Base-by-base conservation (phyloP, 2,888 invertebrate species). In the Drosophila nigricruria region DNA sequence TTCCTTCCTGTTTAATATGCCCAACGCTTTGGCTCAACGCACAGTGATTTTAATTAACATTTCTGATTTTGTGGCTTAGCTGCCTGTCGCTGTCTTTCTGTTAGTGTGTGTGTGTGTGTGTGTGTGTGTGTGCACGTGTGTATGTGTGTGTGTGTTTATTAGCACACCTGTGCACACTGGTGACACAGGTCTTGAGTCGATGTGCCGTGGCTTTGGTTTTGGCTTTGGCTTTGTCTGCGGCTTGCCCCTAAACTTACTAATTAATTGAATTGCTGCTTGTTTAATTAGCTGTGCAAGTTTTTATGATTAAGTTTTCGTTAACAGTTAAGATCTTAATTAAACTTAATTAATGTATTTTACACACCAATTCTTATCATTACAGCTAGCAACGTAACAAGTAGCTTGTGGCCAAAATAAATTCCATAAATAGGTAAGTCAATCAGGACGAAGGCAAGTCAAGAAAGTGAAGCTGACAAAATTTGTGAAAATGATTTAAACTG, bases 31-130 rank as follows among this genome's bases (percentile, higher is more conserved):
- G 54, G 78, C 82, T 81, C 77, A 77, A 62, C 82, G 72, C 77
- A 75, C 84, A 71, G 79, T 88, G 90, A 89, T 87, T 87, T 87
- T 87, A 87, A 87, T 87, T 87, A 87, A 87, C 86, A 87, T 87
- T 89, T 86, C 86, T 88, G 85, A 86, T 86, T 89, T 85, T 86
- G 85, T 70, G 85, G 85, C 71, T 80, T 67, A 73, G 70, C 72
- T 57, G 38, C 23, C 25, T 58, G 27, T 40, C 20, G 66, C 40
- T 60, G 47, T 40, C 27, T 59, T 52, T 34, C 45, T 56, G 40
- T 58, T 16, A 42, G 62, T 53, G 45, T 34, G 38, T 58, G 60
- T 57, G 16, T 43, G 9, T 56, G 34, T 27, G 50, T 61, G 59
- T 42, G 58, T 67, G 59, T 54, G 30, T 42, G 50, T 34, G 50